Conservation (phyloP, 2,888 invertebrate species). For the Didymodactylos carnosus region DNA sequence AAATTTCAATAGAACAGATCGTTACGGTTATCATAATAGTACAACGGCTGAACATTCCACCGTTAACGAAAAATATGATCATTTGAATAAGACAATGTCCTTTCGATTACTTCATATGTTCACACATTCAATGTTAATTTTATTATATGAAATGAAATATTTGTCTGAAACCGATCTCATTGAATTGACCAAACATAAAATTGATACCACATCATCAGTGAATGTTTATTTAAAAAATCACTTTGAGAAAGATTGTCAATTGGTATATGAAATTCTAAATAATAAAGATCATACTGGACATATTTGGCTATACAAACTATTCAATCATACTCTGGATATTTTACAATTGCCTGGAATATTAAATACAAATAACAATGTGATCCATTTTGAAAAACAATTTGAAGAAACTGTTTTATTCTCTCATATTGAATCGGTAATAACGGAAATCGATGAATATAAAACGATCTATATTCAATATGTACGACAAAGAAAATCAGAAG, state of each 20-base stretch:
- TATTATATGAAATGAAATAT: not conserved
- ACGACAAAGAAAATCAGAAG: not conserved
- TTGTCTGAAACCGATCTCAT: not conserved
- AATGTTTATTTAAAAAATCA: not conserved
- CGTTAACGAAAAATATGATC: not conserved
- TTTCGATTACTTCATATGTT: not conserved
- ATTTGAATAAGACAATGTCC: not conserved
- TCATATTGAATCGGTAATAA: not conserved
- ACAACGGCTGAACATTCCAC: not conserved
- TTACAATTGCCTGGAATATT: not conserved
- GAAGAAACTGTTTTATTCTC: not conserved
- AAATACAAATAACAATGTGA: not conserved
- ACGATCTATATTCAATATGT: not conserved
- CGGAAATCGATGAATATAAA: not conserved
- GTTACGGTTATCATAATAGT: not conserved
- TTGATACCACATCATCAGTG: no score
- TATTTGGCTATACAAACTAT: not conserved
- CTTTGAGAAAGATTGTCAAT: not conserved
- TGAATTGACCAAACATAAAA: no score
- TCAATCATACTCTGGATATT: not conserved
- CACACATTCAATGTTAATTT: not conserved
- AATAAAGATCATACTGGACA: not conserved
- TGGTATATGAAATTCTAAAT: not conserved
- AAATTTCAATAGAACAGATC: not conserved
- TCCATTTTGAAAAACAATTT: not conserved